Conservation (phyloP, 1,140 invertebrate species). For the Aphelenchoides besseyi region DNA sequence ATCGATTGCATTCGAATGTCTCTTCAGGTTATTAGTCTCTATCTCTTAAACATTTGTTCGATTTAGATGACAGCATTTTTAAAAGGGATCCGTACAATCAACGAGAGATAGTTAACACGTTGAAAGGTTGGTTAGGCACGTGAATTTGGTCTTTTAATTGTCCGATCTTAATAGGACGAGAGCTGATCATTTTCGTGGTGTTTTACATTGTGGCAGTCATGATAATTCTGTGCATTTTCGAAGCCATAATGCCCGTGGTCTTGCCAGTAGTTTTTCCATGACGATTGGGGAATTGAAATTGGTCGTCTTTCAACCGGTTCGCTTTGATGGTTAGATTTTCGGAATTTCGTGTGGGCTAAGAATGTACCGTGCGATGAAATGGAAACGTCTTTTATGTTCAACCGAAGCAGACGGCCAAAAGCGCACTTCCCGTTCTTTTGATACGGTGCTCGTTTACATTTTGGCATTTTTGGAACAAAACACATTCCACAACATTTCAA, state of each 20-base stretch:
- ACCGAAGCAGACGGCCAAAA: conserved; percentile 13
- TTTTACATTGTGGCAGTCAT: conserved; percentile 23
- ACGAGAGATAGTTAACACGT: conserved; percentile 14
- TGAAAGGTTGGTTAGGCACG: background rate
- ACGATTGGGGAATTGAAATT: background rate
- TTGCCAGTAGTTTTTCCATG: background rate
- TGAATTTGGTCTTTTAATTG: background rate
- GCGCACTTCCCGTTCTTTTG: conserved; percentile 5
- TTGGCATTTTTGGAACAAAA: no score
- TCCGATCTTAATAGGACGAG: conserved; percentile 3
- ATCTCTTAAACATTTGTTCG: background rate
- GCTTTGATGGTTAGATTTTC: background rate
- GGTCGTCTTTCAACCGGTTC: no score
- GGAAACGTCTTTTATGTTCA: no score
- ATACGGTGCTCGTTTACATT: no score
- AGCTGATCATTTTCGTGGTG: conserved; percentile 29
- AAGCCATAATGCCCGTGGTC: conserved; percentile 29
- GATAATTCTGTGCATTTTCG: conserved; percentile 24
- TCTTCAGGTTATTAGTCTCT: background rate
- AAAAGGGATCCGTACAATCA: conserved; percentile 7
- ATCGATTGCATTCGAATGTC: background rate
- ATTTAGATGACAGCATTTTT: conserved; percentile 4
- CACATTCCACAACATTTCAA: no score
- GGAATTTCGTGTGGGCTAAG: background rate
- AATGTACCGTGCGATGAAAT: background rate